A percentile compares a stretch with the other conserved stretches of the same genome.
These are phyloP conservation scores for Drosophila siamana DNA, from an alignment of 2,888 invertebrate genomes.

Conservation along the genomic window DNA sequence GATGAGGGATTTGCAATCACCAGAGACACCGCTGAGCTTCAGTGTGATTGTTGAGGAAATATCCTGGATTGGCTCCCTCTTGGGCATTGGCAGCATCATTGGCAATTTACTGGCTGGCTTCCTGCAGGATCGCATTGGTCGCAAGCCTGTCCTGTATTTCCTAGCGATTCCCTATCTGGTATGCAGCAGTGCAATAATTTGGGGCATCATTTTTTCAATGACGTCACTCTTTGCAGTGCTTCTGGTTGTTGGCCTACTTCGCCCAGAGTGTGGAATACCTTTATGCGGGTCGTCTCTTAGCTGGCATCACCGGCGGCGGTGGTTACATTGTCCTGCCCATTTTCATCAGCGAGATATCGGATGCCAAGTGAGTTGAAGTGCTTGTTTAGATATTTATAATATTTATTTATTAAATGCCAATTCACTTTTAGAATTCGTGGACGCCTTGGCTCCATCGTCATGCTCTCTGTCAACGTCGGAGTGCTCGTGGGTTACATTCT, in stretches of 20 bases:
- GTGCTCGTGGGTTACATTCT: conserved; percentile 66
- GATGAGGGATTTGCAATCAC: conserved; percentile 68
- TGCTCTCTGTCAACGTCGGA: conserved; percentile 70
- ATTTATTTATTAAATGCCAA: not conserved
- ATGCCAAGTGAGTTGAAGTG: conserved; percentile 72
- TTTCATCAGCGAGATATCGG: conserved; percentile 84
- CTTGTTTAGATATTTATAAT: accelerated
- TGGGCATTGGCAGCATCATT: conserved; percentile 72
- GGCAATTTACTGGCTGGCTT: conserved; percentile 74
- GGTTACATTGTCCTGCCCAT: conserved; percentile 81
- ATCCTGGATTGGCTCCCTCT: conserved; percentile 77
- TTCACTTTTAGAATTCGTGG: conserved; percentile 78
- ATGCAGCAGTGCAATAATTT: not conserved
- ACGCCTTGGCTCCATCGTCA: conserved; percentile 73
- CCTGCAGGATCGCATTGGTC: conserved; percentile 69
- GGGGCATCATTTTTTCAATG: no score
- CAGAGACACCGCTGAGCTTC: conserved; percentile 55
- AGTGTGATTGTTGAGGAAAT: conserved; percentile 57
- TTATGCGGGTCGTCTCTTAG: conserved; percentile 79
- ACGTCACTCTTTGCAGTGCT: conserved; percentile 57
- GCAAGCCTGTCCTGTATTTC: conserved; percentile 63
- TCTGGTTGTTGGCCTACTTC: conserved; percentile 80
- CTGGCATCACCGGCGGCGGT: conserved; percentile 83
- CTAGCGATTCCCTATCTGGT: conserved; percentile 72
- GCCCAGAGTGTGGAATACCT: conserved; percentile 77